Evolutionary conservation across 1,140 invertebrate species (phyloP).

Genomic region (Latrodectus geometricus): DNA sequence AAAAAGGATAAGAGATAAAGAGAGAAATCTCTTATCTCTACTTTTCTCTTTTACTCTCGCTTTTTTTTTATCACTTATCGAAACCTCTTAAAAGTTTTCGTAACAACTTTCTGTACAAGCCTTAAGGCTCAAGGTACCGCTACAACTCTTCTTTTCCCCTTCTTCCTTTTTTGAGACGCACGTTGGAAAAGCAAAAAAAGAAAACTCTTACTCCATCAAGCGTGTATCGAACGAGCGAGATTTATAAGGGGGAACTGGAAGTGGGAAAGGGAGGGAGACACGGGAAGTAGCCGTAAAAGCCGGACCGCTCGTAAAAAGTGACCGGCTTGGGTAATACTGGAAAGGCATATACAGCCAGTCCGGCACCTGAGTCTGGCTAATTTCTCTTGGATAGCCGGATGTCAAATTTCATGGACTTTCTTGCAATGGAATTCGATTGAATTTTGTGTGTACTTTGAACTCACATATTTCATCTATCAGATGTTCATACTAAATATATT

Average conservation of each 20-base stretch:
- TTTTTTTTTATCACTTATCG: not conserved
- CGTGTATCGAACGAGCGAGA: not conserved
- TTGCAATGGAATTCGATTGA: not conserved
- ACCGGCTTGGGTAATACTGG: not conserved
- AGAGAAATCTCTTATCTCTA: too few relatives aligned
- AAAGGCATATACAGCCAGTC: not conserved
- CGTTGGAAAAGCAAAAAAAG: not conserved
- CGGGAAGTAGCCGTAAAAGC: not conserved
- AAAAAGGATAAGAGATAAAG: too few relatives aligned
- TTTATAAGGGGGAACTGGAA: not conserved
- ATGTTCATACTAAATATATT: too few relatives aligned
- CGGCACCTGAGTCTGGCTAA: not conserved
- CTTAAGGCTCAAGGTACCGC: not conserved
- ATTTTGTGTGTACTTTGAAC: too few relatives aligned
- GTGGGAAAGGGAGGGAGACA: not conserved
- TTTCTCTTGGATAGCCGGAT: not conserved
- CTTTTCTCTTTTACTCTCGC: too few relatives aligned
- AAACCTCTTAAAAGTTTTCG: not conserved
- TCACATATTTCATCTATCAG: too few relatives aligned
- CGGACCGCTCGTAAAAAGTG: not conserved
- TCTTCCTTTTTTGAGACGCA: not conserved
- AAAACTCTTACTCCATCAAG: not conserved
- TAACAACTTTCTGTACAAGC: not conserved
- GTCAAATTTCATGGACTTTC: not conserved
- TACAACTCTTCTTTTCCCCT: not conserved